Evolutionary conservation across 1,140 invertebrate species (phyloP), one percentile per base, ranked within the genome.

Genomic region (Plutomurus gul): DNA sequence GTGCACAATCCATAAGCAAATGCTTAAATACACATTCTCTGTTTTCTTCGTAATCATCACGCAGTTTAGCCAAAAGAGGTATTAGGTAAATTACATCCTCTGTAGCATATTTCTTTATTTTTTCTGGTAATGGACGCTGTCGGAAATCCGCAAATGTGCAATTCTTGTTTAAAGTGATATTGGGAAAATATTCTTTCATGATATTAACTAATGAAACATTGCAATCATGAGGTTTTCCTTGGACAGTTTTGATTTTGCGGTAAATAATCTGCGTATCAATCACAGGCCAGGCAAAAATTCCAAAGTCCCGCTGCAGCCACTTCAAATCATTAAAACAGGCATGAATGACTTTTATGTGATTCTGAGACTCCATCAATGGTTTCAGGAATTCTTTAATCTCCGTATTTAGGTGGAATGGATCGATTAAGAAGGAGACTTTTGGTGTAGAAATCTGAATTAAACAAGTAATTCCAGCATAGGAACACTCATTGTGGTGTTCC

Each of bases 211-310:
- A 27, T 8, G 3, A n/a, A n/a, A n/a, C n/a, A n/a, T 27, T 56
- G 16, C 22, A 11, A 56, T n/a, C 1, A 10, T 11, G 0, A 56
- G 2, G 7, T 56, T 56, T n/a, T 6, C 2, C 22, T 27, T 27
- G 25, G 20, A 18, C 13, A 3, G 10, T 56, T 25, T 25, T 11
- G 4, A 56, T 27, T 7, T 20, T 25, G 1, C 49, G 49, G 16
- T 27, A 56, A 27, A 56, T 27, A 8, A 56, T 25, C 22, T 79
- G 77, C 22, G 77, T 79, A 47, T 79, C 77, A 18, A 79, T 39
- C 1, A 79, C 27, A 3, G 70, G 70, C 20, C 36, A 49, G 4
- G 49, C 7, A 33, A 79, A 79, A 56, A 79, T 73, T 2, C 33
- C 37, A 30, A 51, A 79, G 16, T 79, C 70, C 20, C 70, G n/a